Percentiles rank a stretch among this genome's conserved stretches.
These are phyloP conservation scores for Doris montereyensis DNA, from an alignment of 2,888 invertebrate genomes.

Conservation along the genomic window DNA sequence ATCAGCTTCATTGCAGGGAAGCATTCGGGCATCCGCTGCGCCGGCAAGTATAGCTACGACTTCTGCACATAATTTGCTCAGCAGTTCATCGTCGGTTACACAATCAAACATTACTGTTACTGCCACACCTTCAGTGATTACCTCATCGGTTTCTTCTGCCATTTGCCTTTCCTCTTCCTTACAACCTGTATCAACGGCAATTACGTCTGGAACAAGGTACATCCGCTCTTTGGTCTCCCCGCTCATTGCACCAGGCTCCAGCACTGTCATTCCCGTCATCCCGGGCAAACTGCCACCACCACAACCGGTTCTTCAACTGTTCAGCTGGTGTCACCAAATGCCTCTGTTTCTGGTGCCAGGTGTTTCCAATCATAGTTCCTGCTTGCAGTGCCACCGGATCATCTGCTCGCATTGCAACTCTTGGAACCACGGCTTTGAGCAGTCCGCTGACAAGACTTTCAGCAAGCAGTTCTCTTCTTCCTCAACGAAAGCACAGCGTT, in stretches of 20 bases:
- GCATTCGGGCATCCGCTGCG: neutral
- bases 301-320: constrained; percentile 5
- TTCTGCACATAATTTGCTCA: too few species aligned
- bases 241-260: constrained; percentile 32
- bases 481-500: constrained; percentile 25
- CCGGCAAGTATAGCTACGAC: neutral
- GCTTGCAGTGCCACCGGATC: constrained; percentile 34
- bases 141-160: neutral
- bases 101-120: neutral
- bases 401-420: constrained; percentile 32
- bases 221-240: neutral
- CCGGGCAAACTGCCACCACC: neutral
- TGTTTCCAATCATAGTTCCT: constrained; percentile 38
- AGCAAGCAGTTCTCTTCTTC: constrained; percentile 37
- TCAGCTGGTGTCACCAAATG: constrained; percentile 14
- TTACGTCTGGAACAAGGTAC: neutral
- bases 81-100: too few species aligned
- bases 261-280: constrained; percentile 26
- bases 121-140: neutral
- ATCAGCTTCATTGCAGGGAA: neutral
- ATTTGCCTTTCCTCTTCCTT: neutral
- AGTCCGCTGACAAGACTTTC: constrained; percentile 35
- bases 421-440: constrained; percentile 22
- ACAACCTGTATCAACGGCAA: neutral
- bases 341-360: too few species aligned